phyloP scores from a whole-genome alignment of 2,888 invertebrate species.

The Syrphus vitripennis region DNA sequence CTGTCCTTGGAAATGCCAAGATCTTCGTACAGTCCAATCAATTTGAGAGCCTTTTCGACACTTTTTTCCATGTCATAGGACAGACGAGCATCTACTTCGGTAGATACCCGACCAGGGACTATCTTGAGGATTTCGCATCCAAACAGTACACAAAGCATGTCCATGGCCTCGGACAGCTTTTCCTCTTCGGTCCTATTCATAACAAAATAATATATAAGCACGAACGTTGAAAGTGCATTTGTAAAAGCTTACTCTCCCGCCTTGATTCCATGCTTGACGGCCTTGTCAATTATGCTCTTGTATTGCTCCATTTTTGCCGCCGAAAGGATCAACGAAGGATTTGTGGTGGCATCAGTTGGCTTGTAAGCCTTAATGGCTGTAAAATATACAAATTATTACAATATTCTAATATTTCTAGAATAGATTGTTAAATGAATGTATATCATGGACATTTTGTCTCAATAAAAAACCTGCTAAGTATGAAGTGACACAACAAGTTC shows the following conservation, averaged over 20 bases:
- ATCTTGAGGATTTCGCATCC: constrained; percentile 98
- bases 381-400: constrained; percentile 3
- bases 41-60: constrained; percentile 92
- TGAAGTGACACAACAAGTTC: constrained; percentile 42
- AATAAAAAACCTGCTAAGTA: background rate
- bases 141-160: constrained; percentile 96
- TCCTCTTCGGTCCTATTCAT: constrained; percentile 86
- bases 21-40: constrained; percentile 94
- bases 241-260: constrained; percentile 83
- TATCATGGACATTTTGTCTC: constrained; percentile 17
- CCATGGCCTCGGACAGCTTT: constrained; percentile 92
- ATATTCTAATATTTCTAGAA: background rate
- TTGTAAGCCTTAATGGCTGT: constrained; percentile 97
- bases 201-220: constrained; percentile 37
- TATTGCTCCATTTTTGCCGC: constrained; percentile 98
- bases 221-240: background rate
- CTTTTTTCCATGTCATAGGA: constrained; percentile 97
- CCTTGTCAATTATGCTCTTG: constrained; percentile 92
- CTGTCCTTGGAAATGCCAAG: constrained; percentile 95
- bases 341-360: constrained; percentile 99
- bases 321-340: constrained; percentile 97
- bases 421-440: background rate
- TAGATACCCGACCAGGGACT: constrained; percentile 91
- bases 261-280: constrained; percentile 91
- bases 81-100: constrained; percentile 82